Evolutionary conservation across 2,797 vertebrate species (phyloP), one percentile per base, ranked within the genome.

Genomic region (Mus minutoides): DNA sequence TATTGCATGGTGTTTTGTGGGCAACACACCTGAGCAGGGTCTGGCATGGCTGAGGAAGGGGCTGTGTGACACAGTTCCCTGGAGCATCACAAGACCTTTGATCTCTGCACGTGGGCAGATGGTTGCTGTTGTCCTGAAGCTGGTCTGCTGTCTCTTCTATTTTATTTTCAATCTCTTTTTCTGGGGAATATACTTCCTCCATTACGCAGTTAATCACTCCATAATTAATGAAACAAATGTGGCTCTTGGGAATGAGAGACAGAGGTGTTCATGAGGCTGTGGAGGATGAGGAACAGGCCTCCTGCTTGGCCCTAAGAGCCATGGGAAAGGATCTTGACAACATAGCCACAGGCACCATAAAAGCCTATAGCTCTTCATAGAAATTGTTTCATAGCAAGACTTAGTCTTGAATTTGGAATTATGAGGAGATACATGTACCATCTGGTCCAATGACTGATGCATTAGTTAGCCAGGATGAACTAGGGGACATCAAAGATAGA

Each of bases 1-100:
- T 94, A 19, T n/a, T 52, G 16, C 29, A 34, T 16, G 46, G 52
- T 37, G 64, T 95, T 96, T 97, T 97, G 86, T 94, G 91, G 96
- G 88, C 96, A 85, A 96, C 17, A 29, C 31, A 62, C 69, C 19
- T 0, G 37, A 21, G 69, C n/a, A 10, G 19, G n/a, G 69, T 71
- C 69, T 19, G 0, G 69, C 69, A 21, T 37, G 69, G n/a, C 69
- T 71, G n/a, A 71, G n/a, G 10, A 71, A 37, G n/a, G 34, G n/a
- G 69, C 19, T 7, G 17, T 37, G n/a, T 71, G n/a, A 37, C n/a
- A 37, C 8, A 37, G 69, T 21, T 71, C 69, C 69, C 19, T 71
- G 69, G 69, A 37, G 34, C n/a, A 37, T 10, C 17, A 7, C 69
- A n/a, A 71, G 69, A n/a, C 1, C 19, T 71, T 37, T 71, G 69